Conservation (phyloP, 2,797 vertebrate genomes). For the Pterois miles region DNA sequence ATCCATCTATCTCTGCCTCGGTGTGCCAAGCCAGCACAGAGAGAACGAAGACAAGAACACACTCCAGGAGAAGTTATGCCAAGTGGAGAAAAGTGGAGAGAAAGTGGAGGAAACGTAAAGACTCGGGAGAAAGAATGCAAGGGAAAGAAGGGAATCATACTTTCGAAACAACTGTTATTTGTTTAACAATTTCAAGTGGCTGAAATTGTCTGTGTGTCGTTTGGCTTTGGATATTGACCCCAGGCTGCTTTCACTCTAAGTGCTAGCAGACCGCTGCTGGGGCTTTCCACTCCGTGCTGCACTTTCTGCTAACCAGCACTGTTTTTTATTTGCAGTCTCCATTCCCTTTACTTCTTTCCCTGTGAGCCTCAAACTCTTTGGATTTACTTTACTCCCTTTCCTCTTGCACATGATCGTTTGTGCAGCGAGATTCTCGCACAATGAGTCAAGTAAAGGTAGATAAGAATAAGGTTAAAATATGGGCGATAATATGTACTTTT, state of each 20-base stretch:
- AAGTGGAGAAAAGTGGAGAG: slow-evolving; percentile 52
- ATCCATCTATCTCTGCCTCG: slow-evolving; percentile 70
- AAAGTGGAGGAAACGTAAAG: slow-evolving; percentile 44
- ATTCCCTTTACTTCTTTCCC: slow-evolving; percentile 16
- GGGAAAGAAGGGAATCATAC: slow-evolving; percentile 49
- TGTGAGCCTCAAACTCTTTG: slow-evolving; percentile 27
- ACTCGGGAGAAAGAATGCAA: slow-evolving; percentile 29
- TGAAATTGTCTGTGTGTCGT: slow-evolving; percentile 65
- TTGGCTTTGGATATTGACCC: slow-evolving; percentile 66
- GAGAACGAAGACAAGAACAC: slow-evolving; percentile 64
- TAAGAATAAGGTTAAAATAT: background rate
- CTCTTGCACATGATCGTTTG: background rate
- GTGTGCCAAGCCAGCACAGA: slow-evolving; percentile 71
- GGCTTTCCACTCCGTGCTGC: slow-evolving; percentile 58
- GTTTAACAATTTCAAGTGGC: slow-evolving; percentile 69
- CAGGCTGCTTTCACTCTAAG: slow-evolving; percentile 66
- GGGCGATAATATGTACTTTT: background rate
- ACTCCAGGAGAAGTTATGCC: slow-evolving; percentile 70
- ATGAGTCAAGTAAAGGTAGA: slow-evolving; percentile 2
- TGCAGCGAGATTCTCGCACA: background rate
- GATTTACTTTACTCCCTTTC: slow-evolving; percentile 2
- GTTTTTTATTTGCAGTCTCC: slow-evolving; percentile 46
- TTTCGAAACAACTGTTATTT: slow-evolving; percentile 62
- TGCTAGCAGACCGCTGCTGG: slow-evolving; percentile 72
- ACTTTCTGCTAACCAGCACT: slow-evolving; percentile 48